Base-by-base conservation (phyloP, 2,888 invertebrate genomes). In the Leptinotarsa haldemani region DNA sequence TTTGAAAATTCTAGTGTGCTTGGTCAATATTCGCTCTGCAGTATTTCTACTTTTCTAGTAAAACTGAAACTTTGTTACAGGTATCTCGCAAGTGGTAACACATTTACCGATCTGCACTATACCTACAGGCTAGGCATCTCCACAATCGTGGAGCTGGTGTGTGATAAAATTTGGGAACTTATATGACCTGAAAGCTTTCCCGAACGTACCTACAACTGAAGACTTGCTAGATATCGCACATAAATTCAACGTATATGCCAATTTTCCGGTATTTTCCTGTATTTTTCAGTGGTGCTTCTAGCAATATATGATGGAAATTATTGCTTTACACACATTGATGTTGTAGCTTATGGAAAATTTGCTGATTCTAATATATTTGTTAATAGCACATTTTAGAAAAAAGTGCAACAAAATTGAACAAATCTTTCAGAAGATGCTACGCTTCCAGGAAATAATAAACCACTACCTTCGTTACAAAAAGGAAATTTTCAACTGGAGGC, bases 401-500 rank as follows among this genome's bases (percentile, higher is more conserved):
- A 1, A 25, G 1, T 25, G 25, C 25, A 25, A 25, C 25, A 25
- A 25, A 5, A 30, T 7, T 30, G 7, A 30, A 30, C 7, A 30
- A 7, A 7, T 0, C 1, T 7, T 30, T 1, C 30, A 30, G 30
- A 30, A 30, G 7, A 30, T 30, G 30, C 0, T 30, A 7, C 7
- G 30, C 30, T 30, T 30, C 7, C 30, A 30, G 30, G 30, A 30
- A 30, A 1, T 30, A 7, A 30, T 30, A 1, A 30, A 0, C 7
- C 7, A 30, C 30, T 30, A 30, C 30, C 1, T 30, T 30, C 7
- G 7, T 64, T n/a, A 48, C 16, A 22, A 74, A 47, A 71, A 70
- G 65, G 64, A 30, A 50, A 61, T 69, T n/a, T 76, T 68, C 63
- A 75, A 76, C 64, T 76, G 73, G 22, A 61, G 75, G 4, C 65